Evolutionary conservation across 2,888 invertebrate genomes (phyloP), one percentile per base, ranked within the genome.

Genomic region (Parnassius glacialis): DNA sequence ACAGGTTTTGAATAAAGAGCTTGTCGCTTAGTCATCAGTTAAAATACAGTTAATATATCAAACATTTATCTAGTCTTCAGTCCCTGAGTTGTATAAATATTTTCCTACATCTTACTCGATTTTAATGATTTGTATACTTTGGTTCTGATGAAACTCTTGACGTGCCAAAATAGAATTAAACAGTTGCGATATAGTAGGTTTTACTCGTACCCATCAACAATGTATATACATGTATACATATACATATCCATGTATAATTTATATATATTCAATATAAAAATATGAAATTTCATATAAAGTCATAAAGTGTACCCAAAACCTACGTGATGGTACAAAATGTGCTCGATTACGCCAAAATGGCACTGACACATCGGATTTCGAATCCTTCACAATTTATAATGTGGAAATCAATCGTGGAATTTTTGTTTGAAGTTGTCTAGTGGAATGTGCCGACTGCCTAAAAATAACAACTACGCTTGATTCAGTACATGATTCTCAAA

Each of bases 241-340:
- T 90, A 91, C 90, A 90, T 90, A 90, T 86, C 83, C 89, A 90
- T 90, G 90, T 90, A 90, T 90, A 90, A 89, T 90, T 90, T 90
- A 90, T 90, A 90, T 90, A 90, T 90, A 90, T 90, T 89, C 85
- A 90, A 89, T 90, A 90, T 87, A 91, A 91, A 91, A 91, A 91
- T 90, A 90, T 90, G 82, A 90, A 90, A 90, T 90, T 91, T 91
- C 83, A 90, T 91, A 90, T 90, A 91, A 91, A 91, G 90, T 90
- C 90, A 90, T 90, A 91, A 91, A 91, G 89, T 90, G 91, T 91
- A 91, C 91, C 91, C 91, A 91, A 91, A 91, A 90, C 90, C 90
- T 91, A 91, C 90, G 87, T 87, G 88, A 85, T 90, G 90, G 90
- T 90, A 90, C 90, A 87, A 89, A 87, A 89, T 84, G 88, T 87